These are phyloP conservation scores for Eupithecia tripunctaria DNA, from an alignment of 2,888 invertebrate genomes.

Conservation along the genomic window DNA sequence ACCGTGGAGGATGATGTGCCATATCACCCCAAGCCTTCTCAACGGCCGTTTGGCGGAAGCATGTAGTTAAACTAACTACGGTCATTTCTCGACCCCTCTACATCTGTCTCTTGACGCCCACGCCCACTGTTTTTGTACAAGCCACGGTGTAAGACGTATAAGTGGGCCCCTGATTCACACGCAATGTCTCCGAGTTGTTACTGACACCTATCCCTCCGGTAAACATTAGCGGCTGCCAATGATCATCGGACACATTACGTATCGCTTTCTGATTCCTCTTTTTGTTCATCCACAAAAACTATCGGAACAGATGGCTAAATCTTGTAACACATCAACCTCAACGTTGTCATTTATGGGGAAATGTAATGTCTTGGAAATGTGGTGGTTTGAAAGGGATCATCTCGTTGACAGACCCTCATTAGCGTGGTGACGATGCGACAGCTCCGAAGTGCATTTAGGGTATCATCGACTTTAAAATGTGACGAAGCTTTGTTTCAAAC, in stretches of 20 bases:
- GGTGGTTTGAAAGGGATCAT: conserved; percentile 71
- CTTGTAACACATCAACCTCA: conserved; percentile 46
- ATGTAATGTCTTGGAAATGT: conserved; percentile 65
- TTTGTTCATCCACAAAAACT: conserved; percentile 43
- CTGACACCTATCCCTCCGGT: conserved; percentile 60
- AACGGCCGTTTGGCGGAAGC: conserved; percentile 73
- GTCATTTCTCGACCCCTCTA: conserved; percentile 71
- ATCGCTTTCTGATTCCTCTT: conserved; percentile 37
- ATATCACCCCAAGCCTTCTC: conserved; percentile 47
- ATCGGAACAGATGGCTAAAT: conserved; percentile 49
- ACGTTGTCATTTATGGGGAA: conserved; percentile 50
- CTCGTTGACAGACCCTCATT: conserved; percentile 78
- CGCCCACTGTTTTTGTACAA: conserved; percentile 68
- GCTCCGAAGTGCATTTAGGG: conserved; percentile 60
- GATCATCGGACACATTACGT: conserved; percentile 32
- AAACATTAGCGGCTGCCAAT: conserved; percentile 54
- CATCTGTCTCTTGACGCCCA: conserved; percentile 72
- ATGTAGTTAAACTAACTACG: conserved; percentile 78
- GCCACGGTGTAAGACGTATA: conserved; percentile 62
- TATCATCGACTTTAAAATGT: conserved; percentile 61
- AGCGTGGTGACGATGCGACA: conserved; percentile 71
- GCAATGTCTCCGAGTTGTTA: conserved; percentile 55
- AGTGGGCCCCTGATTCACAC: conserved; percentile 71
- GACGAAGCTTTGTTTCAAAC: conserved; percentile 59
- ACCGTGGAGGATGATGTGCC: not conserved